Base-by-base conservation (phyloP, 2,888 invertebrate species). In the Lathronympha strigana region DNA sequence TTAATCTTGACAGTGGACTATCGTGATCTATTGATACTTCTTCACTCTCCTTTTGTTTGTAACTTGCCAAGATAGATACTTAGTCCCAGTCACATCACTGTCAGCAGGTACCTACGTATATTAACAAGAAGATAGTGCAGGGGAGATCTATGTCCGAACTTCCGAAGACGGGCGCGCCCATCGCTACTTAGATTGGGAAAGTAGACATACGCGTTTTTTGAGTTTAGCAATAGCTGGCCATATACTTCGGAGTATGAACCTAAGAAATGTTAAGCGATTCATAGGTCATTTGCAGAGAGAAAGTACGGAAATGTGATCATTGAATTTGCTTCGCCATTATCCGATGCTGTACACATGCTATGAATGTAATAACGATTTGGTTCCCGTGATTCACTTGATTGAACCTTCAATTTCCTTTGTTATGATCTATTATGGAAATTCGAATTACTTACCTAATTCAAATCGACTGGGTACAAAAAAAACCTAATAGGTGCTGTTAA, bases 1-100 rank as follows among this genome's bases (percentile, higher is more conserved):
- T 66, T 70, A 69, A 73, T 76, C 71, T 71, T 55, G 68, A 70
- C 69, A 72, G 58, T 61, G 55, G 71, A 61, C 69, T 69, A 69
- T 75, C 76, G 73, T 69, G 68, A 72, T 53, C 36, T 21, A 58
- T 57, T 50, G 55, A 58, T 36, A 36, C 53, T 66, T 38, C 21
- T 36, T 51, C 31, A 54, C 53, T 51, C 15, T 61, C n/a, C 36
- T 58, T 64, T 60, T 58, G 51, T 64, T 64, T 60, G 19, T 40
- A 33, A 36, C 33, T 25, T 38, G 36, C 40, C n/a, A 50, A 53
- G 21, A 43, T 25, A 33, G n/a, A n/a, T n/a, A n/a, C n/a, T n/a
- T n/a, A n/a, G n/a, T n/a, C 51, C 51, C 11, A 17, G 8, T 33
- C 4, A 2, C n/a, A n/a, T n/a, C n/a, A n/a, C n/a, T n/a, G n/a